A percentile compares a stretch with the other conserved stretches of the same genome.
These are phyloP conservation scores for Rhopilema esculentum DNA, from an alignment of 30 jellyfish, hydroid and myxozoan genomes.

Conservation along the genomic window DNA sequence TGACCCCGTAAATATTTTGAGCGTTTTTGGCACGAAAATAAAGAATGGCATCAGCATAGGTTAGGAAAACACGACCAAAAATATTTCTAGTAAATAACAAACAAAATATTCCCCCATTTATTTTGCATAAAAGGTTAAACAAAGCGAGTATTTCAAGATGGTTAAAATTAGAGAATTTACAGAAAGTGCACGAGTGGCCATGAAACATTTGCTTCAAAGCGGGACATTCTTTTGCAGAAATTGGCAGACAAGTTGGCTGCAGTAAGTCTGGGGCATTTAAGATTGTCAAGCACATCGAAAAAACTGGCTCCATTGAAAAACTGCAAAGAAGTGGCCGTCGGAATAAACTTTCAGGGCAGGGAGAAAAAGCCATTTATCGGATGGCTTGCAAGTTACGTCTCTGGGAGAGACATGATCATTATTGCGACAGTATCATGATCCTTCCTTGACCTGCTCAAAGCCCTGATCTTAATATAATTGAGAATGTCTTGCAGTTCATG, in stretches of 20 bases:
- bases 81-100: neutral
- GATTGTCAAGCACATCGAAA: neutral
- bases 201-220: neutral
- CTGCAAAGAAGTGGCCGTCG: neutral
- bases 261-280: neutral
- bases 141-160: too few relatives aligned
- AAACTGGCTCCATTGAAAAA: neutral
- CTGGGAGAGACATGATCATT: too few relatives aligned
- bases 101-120: neutral
- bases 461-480: constrained; percentile 11
- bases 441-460: constrained; percentile 21
- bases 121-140: neutral
- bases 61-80: neutral
- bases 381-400: neutral
- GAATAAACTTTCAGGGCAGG: neutral
- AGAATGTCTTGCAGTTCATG: neutral
- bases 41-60: neutral
- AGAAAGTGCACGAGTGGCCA: too few relatives aligned
- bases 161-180: too few relatives aligned
- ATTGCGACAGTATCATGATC: too few relatives aligned
- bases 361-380: neutral
- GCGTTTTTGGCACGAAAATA: neutral
- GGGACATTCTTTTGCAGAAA: constrained; percentile 2
- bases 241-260: constrained; percentile 9
- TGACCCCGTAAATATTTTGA: neutral